These are phyloP conservation scores for Cyclopterus lumpus DNA, from an alignment of 2,797 vertebrate genomes.

Conservation along the genomic window DNA sequence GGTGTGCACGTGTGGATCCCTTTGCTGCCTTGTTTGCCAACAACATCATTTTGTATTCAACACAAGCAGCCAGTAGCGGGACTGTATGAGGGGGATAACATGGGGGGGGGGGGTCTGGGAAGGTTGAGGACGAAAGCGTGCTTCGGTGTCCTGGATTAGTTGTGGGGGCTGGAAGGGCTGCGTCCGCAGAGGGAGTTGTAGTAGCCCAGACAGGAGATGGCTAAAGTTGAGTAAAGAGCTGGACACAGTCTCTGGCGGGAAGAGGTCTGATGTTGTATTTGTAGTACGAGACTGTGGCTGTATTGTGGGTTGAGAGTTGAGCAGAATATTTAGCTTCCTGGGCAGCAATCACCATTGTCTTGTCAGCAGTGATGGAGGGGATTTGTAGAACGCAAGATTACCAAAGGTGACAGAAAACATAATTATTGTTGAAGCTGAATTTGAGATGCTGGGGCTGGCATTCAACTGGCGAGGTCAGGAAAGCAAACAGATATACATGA, in stretches of 20 bases:
- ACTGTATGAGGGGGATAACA: constrained; percentile 50
- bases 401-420: constrained; percentile 18
- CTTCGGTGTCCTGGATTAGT: constrained; percentile 42
- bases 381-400: constrained; percentile 26
- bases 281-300: constrained; percentile 24
- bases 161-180: constrained; percentile 40
- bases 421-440: constrained; percentile 19
- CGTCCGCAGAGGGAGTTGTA: constrained; percentile 33
- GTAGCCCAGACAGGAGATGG: constrained; percentile 40
- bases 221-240: constrained; percentile 31
- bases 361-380: constrained; percentile 27
- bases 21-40: constrained; percentile 50
- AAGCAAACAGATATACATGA: background rate
- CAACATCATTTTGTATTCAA: constrained; percentile 60
- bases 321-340: constrained; percentile 23
- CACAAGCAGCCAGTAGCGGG: constrained; percentile 31
- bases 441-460: constrained; percentile 1
- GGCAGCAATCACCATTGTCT: constrained; percentile 11
- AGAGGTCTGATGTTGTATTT: constrained; percentile 34
- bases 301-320: constrained; percentile 12
- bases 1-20: constrained; percentile 33
- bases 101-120: constrained; percentile 32
- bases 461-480: background rate
- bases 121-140: constrained; percentile 43
- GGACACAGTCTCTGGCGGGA: constrained; percentile 23